Evolutionary conservation across 2,113 vertebrate species (phyloP).

Genomic region (Acanthisitta chloris): DNA sequence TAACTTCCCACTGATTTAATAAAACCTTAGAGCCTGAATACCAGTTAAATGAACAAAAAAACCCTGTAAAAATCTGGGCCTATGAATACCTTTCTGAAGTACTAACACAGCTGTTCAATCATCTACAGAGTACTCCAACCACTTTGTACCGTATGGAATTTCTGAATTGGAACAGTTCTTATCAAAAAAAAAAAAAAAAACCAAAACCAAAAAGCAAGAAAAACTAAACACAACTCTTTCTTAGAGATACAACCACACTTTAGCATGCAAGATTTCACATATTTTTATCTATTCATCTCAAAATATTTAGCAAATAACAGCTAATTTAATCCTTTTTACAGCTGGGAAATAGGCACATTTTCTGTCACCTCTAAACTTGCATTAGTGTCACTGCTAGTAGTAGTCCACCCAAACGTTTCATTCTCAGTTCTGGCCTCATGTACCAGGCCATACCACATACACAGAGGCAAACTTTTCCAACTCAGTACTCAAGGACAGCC

Average conservation of each 20-base stretch:
- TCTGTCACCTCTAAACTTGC: background rate
- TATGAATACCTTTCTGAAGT: background rate
- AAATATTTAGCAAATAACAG: background rate
- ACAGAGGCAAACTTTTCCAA: background rate
- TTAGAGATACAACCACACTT: background rate
- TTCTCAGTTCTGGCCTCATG: background rate
- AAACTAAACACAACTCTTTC: background rate
- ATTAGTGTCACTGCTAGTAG: background rate
- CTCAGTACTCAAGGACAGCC: background rate
- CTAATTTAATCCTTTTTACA: background rate
- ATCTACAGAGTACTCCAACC: background rate
- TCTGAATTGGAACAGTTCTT: background rate
- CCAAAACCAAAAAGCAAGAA: background rate
- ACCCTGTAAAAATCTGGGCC: background rate
- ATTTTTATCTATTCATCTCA: background rate
- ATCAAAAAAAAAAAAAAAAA: background rate
- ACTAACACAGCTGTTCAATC: background rate
- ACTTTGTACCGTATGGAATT: background rate
- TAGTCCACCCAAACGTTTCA: background rate
- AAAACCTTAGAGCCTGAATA: background rate
- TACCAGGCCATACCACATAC: background rate
- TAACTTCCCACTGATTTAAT: background rate
- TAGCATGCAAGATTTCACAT: background rate
- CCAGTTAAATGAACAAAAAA: background rate
- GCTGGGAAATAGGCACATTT: background rate